These are phyloP conservation scores for Exocentrus adspersus DNA, from an alignment of 2,888 invertebrate genomes.

Conservation along the genomic window DNA sequence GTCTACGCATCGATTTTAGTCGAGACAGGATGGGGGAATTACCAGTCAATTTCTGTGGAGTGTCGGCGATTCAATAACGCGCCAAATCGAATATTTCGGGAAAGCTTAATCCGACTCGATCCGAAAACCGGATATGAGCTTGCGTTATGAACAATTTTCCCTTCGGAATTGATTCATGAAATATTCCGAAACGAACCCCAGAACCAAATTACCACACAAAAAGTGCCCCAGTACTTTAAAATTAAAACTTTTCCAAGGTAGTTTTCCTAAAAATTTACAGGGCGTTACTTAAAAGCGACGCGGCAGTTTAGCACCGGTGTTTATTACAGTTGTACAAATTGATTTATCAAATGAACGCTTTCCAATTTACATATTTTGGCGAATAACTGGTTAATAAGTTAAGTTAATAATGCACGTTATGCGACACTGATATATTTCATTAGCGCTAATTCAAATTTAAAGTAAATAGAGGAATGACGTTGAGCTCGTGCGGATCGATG, in stretches of 20 bases:
- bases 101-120: conserved; percentile 35
- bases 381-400: conserved; percentile 16
- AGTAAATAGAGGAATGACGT: conserved; percentile 20
- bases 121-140: conserved; percentile 80
- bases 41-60: conserved; percentile 42
- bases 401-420: conserved; percentile 15
- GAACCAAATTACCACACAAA: conserved; percentile 11
- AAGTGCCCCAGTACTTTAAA: no score
- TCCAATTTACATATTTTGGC: conserved; percentile 21
- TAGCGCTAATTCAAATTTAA: conserved; percentile 18
- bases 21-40: conserved; percentile 41
- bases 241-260: no score
- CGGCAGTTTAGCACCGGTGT: background rate
- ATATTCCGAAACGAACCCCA: conserved; percentile 37
- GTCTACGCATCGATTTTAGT: conserved; percentile 33
- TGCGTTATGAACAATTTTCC: conserved; percentile 88
- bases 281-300: background rate
- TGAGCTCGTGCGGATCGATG: conserved; percentile 16
- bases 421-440: conserved; percentile 22
- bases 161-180: conserved; percentile 62
- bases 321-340: conserved; percentile 3
- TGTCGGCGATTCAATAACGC: conserved; percentile 34
- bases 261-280: no score
- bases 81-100: conserved; percentile 40
- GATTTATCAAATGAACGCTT: conserved; percentile 10